Conservation (phyloP, 2,797 vertebrate genomes). For the Apogon hyalosoma region DNA sequence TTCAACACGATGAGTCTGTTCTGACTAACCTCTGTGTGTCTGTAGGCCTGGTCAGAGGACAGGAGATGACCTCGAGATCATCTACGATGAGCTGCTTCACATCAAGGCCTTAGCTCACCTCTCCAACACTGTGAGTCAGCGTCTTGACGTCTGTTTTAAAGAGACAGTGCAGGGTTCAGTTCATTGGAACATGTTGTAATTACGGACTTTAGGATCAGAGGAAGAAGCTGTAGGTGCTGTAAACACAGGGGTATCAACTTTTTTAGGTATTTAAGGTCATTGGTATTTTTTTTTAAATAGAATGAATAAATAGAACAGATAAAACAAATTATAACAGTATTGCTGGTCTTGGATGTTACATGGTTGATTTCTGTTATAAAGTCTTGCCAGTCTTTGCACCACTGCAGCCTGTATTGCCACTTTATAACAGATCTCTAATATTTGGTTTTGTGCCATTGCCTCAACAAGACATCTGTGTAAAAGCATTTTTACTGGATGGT, state of each 20-base stretch:
- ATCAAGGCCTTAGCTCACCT: conserved; percentile 98
- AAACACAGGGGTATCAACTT: background rate
- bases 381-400: no score
- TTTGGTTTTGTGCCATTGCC: no score
- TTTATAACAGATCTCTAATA: no score
- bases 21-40: conserved; percentile 45
- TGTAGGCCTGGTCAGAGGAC: conserved; percentile 95
- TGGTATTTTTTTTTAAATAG: no score
- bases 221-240: background rate
- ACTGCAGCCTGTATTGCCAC: no score
- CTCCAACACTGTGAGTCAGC: conserved; percentile 92
- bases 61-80: conserved; percentile 95
- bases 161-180: conserved; percentile 22
- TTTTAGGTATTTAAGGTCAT: no score
- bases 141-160: conserved; percentile 31
- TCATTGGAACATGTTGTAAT: background rate
- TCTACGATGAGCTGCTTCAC: conserved; percentile 97
- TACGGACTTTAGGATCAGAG: background rate
- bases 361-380: no score
- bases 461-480: no score
- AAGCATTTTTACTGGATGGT: no score
- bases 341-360: no score
- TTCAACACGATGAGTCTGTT: conserved; percentile 18
- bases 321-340: no score
- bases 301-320: no score